Evolutionary conservation across 2,113 vertebrate genomes (phyloP).

Genomic region (Calyptommatus sinebrachiatus): DNA sequence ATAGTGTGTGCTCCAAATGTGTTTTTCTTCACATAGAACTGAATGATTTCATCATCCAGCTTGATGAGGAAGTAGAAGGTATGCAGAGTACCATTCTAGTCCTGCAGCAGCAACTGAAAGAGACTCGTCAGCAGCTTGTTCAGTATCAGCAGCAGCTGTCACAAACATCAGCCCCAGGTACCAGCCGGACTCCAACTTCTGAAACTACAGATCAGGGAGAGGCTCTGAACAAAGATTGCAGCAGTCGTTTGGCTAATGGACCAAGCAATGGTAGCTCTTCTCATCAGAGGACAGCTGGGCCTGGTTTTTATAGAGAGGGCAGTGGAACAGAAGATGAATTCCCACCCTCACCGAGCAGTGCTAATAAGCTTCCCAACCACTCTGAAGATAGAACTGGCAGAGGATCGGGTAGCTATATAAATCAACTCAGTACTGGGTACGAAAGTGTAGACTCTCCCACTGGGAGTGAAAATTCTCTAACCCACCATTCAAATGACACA

Average conservation of each 20-base stretch:
- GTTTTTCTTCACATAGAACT: slow-evolving; percentile 80
- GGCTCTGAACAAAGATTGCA: slow-evolving; percentile 85
- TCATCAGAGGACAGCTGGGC: slow-evolving; percentile 84
- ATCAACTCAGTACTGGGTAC: slow-evolving; percentile 93
- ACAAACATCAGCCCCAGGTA: slow-evolving; percentile 71
- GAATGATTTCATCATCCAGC: slow-evolving; percentile 99
- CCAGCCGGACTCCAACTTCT: slow-evolving; percentile 86
- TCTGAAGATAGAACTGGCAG: slow-evolving; percentile 90
- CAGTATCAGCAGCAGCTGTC: slow-evolving; percentile 83
- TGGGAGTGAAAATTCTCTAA: slow-evolving; percentile 97
- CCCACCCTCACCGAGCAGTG: slow-evolving; percentile 86
- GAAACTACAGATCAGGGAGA: slow-evolving; percentile 80
- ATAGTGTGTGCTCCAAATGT: slow-evolving; percentile 58
- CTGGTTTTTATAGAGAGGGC: slow-evolving; percentile 91
- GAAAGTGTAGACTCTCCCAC: slow-evolving; percentile 99
- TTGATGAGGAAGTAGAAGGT: slow-evolving; percentile 98
- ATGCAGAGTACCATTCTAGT: slow-evolving; percentile 99
- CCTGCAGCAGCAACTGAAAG: slow-evolving; percentile 95
- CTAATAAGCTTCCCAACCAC: slow-evolving; percentile 93
- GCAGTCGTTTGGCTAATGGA: slow-evolving; percentile 91
- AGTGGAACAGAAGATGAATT: slow-evolving; percentile 91
- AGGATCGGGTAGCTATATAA: slow-evolving; percentile 85
- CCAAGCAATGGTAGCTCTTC: slow-evolving; percentile 91
- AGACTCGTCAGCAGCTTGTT: slow-evolving; percentile 87
- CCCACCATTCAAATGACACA: slow-evolving; percentile 97